Base-by-base conservation (phyloP, 2,888 invertebrate species). In the Bhutanitis thaidina region DNA sequence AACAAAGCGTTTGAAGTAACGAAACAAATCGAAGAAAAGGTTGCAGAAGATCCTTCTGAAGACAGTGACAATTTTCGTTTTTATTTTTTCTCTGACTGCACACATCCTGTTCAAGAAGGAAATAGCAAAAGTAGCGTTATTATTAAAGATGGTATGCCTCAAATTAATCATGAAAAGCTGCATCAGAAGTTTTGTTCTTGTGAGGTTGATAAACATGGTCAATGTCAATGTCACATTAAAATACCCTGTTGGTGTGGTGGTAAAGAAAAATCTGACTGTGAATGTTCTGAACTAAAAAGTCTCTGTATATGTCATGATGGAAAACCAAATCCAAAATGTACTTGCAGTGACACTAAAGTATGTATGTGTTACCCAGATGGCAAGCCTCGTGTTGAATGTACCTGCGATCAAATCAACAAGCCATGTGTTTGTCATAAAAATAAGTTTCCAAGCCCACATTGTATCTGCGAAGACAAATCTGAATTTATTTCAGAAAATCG, bases 21-120 rank as follows among this genome's bases (percentile, higher is more conserved):
- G 13, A 53, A 40, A 57, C 54, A 69, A 46, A 57, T 64, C 10
- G 59, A 64, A 9, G 73, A 76, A 32, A 72, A 74, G 30, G 68
- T 69, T 34, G 38, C 36, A 3, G 15, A 34, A 34, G 50, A 71
- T 14, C 53, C 52, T n/a, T 20, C 20, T 0, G 77, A 77, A 12
- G 77, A 79, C 35, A 73, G 74, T 13, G 53, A 80, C 40, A 77
- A 88, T 57, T 90, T 88, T 63, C 74, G 83, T 55, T 81, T 85
- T 60, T 90, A 74, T 61, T 90, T 90, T 56, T 90, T 82, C 49
- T 80, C 88, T n/a, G 83, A 88, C 56, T 87, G 87, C 50, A 61
- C 58, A 29, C 80, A 81, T 55, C 69, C 77, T 32, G 53, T 54
- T 12, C 59, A 67, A 7, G 57, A 68, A 7, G 57, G 58, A 55